These are phyloP conservation scores for Ariolimax columbianus DNA, from an alignment of 2,888 invertebrate genomes.

Conservation along the genomic window DNA sequence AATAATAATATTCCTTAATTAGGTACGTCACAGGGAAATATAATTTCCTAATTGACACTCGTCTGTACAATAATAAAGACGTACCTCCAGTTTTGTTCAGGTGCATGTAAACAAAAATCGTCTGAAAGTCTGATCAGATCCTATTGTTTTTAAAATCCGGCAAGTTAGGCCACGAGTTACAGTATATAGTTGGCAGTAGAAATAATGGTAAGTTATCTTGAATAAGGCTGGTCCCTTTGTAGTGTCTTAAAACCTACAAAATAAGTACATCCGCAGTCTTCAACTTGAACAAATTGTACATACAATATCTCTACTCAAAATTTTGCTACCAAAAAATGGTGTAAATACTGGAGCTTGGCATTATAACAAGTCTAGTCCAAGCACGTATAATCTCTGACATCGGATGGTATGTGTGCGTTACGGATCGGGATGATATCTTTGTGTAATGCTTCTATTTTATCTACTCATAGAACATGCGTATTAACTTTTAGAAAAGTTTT, in stretches of 20 bases:
- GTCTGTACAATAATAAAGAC: neutral
- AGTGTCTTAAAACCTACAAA: too few species aligned
- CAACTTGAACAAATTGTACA: too few species aligned
- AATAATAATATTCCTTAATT: neutral
- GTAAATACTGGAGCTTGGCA: too few species aligned
- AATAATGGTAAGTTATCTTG: conserved; percentile 1
- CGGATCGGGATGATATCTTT: too few species aligned
- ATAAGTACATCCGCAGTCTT: too few species aligned
- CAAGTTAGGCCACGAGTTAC: neutral
- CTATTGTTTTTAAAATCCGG: neutral
- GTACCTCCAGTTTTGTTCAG: neutral
- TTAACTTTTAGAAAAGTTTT: neutral
- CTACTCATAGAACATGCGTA: neutral
- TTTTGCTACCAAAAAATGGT: too few species aligned
- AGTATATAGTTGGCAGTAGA: neutral
- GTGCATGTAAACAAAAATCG: neutral
- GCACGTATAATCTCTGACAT: too few species aligned
- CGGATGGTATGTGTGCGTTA: too few species aligned
- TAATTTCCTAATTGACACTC: neutral
- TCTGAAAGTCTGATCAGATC: neutral
- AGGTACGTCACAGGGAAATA: neutral
- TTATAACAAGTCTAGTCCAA: too few species aligned
- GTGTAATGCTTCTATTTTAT: too few species aligned
- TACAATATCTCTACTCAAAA: too few species aligned
- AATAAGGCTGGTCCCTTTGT: neutral